Base-by-base conservation (phyloP, 2,888 invertebrate species). In the Branchipolynoe longqiensis region DNA sequence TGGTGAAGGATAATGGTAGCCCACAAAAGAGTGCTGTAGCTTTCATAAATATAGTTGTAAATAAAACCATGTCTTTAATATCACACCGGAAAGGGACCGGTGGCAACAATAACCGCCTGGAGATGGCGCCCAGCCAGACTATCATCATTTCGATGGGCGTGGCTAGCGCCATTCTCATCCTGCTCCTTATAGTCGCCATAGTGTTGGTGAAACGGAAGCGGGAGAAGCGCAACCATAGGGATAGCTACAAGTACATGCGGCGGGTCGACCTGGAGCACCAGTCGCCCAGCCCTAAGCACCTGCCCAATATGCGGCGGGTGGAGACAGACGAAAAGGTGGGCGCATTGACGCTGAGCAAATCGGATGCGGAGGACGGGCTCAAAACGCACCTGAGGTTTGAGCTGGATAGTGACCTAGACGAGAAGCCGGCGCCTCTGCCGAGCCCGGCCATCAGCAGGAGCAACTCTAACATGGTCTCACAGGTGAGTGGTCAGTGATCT, bases 1-100 rank as follows among this genome's bases (percentile, higher is more conserved):
- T 73, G 28, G 87, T 84, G 18, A 83, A 85, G 36, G 87, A 87
- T 69, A 78, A 62, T 8, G 87, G 87, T 18, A 58, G 78, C 6
- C 86, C 86, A 4, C 86, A 40, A 0, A 82, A 83, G 33, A 54
- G 38, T 8, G 64, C 83, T 14, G 69, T 83, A 18, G 84, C 82
- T 40, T 31, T 18, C 22, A n/a, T 86, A n/a, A 33, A 73, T 28
- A 69, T 87, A 18, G 41, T 87, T 36, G 81, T 87, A 0, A 85
- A 82, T 8, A 85, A 84, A 84, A 84, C 88, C 12, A 78, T 85
- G 28, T 84, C 84, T 84, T 78, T 78, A 33, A 78, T 78, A 54
- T 78, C 78, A 12, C 78, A 41, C 28, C 41, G 78, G 12, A 33
- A 84, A 22, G n/a, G n/a, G n/a, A 48, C 64, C 36, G 74, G 78